Base-by-base conservation (phyloP, 2,888 invertebrate species). In the Eledona agricola region DNA sequence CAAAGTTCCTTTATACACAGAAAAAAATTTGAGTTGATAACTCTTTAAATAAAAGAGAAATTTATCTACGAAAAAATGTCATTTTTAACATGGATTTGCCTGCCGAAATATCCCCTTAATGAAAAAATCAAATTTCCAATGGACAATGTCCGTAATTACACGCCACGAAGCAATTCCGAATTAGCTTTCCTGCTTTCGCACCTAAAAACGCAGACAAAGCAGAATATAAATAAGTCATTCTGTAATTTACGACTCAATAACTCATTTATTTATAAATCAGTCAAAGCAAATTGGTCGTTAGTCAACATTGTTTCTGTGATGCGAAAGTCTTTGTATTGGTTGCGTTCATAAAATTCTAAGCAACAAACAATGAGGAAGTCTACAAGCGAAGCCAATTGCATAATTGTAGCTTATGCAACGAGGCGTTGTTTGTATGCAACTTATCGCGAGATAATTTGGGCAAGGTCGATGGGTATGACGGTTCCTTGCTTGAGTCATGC, bases 251-350 rank as follows among this genome's bases (percentile, higher is more conserved):
- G 69, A 59, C 55, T 70, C 54, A 66, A 66, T 74, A 74, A 72
- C 63, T 72, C 67, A 70, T 60, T 63, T 62, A 69, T 62, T 67
- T 67, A 67, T 72, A 72, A 72, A 72, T 72, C 70, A 70, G 69
- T 71, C 68, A 65, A 62, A 62, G 58, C 60, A 17, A 64, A 69
- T 66, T 64, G 58, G 70, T 65, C 62, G 67, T 73, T 70, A 73
- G 65, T 69, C 70, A 71, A 73, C 73, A 73, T 69, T 73, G 72
- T 73, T 72, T 72, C 72, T 72, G 63, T 72, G 71, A 67, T 66
- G 66, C 60, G 64, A 65, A 59, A 54, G 61, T 69, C 58, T 53
- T 62, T 60, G 60, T 62, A 58, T 59, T 58, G 60, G 62, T 60
- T 66, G 55, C 62, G 62, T 49, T 59, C 62, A 64, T 64, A 65